Evolutionary conservation across 2,888 invertebrate species (phyloP), one percentile per base, ranked within the genome.

Genomic region (Melangyna quadrimaculata): DNA sequence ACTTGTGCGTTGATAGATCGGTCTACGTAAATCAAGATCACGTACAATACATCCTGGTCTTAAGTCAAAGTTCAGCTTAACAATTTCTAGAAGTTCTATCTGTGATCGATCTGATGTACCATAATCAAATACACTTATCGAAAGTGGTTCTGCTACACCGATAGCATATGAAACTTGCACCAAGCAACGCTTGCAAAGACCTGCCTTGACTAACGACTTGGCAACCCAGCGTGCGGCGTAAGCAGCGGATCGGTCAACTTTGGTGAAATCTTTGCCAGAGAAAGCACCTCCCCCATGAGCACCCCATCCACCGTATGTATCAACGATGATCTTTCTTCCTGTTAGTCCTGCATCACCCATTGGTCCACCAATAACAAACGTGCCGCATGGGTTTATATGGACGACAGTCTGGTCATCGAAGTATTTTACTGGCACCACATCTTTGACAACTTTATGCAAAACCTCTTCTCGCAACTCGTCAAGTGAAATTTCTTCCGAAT

Each of bases 271-370:
- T 93, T 99, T 99, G 87, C 98, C 99, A 24, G 98, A 98, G 94
- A 99, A 99, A 14, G 99, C 99, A 88, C 99, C 99, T 88, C 99
- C 99, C 57, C 99, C 99, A 92, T 99, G 98, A 29, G 98, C 98
- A 87, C 98, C 98, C 98, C 98, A 98, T 1, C 98, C 99, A 80
- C 99, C 99, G 92, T 99, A 99, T 19, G 98, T 98, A 93, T 99
- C 99, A 59, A 99, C 98, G 90, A 99, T 99, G 90, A 99, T 99
- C 93, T 99, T 99, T 87, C 99, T 95, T 4, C 99, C 99, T 8
- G 99, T 99, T 77, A 98, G 93, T 57, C 98, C 98, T 70, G 98
- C 98, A 93, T 98, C 98, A 87, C 97, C 97, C 95, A 97, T 97
- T 89, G 98, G 98, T 88, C 98, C 98, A 86, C 98, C 98, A 90